These are phyloP conservation scores for Eupithecia inturbata DNA, from an alignment of 2,888 invertebrate species.

Conservation along the genomic window DNA sequence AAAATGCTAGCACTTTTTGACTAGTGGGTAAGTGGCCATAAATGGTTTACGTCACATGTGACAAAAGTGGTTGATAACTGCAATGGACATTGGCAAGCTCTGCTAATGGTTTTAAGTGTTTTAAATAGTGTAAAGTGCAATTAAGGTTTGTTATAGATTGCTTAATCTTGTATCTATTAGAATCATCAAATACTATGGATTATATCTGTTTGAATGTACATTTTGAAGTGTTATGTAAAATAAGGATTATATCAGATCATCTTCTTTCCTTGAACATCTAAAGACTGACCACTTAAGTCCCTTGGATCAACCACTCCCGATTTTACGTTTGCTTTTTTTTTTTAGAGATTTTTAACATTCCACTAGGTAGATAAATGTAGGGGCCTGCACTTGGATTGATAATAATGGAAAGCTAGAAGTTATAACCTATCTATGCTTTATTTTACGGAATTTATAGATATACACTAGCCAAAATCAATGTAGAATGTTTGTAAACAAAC, in stretches of 20 bases:
- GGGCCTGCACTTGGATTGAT: constrained; percentile 38
- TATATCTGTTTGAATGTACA: constrained; percentile 36
- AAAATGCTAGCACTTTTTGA: background rate
- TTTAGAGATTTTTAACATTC: constrained; percentile 65
- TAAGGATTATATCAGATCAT: constrained; percentile 43
- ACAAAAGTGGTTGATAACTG: constrained; percentile 29
- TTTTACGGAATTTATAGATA: background rate
- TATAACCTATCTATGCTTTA: constrained; percentile 6
- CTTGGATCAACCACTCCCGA: constrained; percentile 28
- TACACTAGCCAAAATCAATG: too few species aligned
- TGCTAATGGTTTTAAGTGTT: constrained; percentile 36
- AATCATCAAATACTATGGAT: constrained; percentile 24
- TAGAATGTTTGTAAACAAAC: too few species aligned
- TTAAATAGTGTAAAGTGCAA: constrained; percentile 44
- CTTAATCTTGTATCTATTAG: constrained; percentile 40
- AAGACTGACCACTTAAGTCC: constrained; percentile 54
- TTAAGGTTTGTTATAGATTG: constrained; percentile 39
- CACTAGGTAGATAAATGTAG: constrained; percentile 48
- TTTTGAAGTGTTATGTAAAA: constrained; percentile 36
- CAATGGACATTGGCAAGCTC: constrained; percentile 22
- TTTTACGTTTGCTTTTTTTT: constrained; percentile 39
- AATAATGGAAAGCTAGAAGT: background rate
- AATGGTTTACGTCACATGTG: constrained; percentile 16
- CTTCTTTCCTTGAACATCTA: constrained; percentile 30
- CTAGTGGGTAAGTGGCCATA: constrained; percentile 9